Base-by-base conservation (phyloP, 2,113 vertebrate genomes). In the Chlorodrepanis virens region DNA sequence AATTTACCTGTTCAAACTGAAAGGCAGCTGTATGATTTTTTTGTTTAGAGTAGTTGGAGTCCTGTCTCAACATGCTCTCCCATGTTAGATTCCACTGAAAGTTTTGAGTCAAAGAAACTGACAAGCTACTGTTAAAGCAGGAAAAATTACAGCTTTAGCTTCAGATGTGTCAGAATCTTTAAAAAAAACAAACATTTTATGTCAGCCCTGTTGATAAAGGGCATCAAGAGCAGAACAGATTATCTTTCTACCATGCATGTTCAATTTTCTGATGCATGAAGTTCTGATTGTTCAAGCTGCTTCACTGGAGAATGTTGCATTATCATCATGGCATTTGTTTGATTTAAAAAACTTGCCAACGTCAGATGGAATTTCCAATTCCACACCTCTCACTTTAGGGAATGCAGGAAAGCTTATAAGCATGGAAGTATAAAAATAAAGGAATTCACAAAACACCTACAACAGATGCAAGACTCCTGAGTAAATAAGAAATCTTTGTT, bases 131-230 rank as follows among this genome's bases (percentile, higher is more conserved):
- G 40, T 88, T 95, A 75, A 92, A 89, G 60, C 29, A 87, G 47
- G 60, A 95, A 85, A 96, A 97, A 96, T 20, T 87, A 86, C 49
- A 91, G 65, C 53, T 94, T 77, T 94, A 92, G 61, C 83, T 60
- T 90, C 52, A 65, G 35, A 74, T 64, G 21, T 79, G 72, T 88
- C 85, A 89, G 47, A 54, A 87, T 93, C 82, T 65, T 81, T 49
- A 35, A 94, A 96, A 89, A 87, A 72, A 52, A 20, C 20, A 54
- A 37, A 22, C 42, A 49, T n/a, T 78, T 92, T 82, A 50, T 56
- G 47, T 95, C 65, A 92, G 71, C 40, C 31, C 70, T 45, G 25
- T 10, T 59, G 79, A 90, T 91, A 91, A 96, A 94, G 56, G 54
- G 63, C 78, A 61, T 49, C 47, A 92, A 39, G 14, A 90, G 33